Evolutionary conservation across 2,888 invertebrate genomes (phyloP).

Genomic region (Automeris io): DNA sequence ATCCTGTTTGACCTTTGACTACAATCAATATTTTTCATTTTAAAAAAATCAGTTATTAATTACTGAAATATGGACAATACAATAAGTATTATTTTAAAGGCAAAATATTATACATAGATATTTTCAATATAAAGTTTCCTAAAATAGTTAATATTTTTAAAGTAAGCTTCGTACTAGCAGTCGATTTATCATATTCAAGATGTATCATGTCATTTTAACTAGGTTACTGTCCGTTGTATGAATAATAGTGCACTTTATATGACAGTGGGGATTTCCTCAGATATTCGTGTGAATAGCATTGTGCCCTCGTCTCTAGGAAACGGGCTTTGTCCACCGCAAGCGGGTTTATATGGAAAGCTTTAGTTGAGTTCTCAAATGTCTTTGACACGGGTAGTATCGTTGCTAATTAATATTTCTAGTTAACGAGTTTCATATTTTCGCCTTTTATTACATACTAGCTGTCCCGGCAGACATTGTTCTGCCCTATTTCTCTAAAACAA

Average conservation of each 20-base stretch:
- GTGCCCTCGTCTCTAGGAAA: constrained; percentile 20
- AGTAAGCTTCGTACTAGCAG: constrained; percentile 23
- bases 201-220: constrained; percentile 48
- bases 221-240: constrained; percentile 40
- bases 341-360: constrained; percentile 33
- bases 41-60: no score
- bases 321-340: constrained; percentile 49
- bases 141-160: constrained; percentile 16
- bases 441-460: no score
- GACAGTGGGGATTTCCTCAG: constrained; percentile 52
- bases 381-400: constrained; percentile 43
- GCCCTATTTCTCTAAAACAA: no score
- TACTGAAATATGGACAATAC: no score
- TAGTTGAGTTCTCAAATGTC: constrained; percentile 25
- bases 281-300: constrained; percentile 51
- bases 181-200: constrained; percentile 50
- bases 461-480: no score
- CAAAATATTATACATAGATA: no score
- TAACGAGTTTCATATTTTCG: no score
- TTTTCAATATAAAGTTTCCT: background rate
- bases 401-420: constrained; percentile 39
- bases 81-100: no score
- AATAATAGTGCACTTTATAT: constrained; percentile 63
- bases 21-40: no score
- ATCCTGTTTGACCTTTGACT: no score